phyloP scores from a whole-genome alignment of 37 sponge, comb jelly and placozoan genomes.

The Halisarca cf. caerulea region DNA sequence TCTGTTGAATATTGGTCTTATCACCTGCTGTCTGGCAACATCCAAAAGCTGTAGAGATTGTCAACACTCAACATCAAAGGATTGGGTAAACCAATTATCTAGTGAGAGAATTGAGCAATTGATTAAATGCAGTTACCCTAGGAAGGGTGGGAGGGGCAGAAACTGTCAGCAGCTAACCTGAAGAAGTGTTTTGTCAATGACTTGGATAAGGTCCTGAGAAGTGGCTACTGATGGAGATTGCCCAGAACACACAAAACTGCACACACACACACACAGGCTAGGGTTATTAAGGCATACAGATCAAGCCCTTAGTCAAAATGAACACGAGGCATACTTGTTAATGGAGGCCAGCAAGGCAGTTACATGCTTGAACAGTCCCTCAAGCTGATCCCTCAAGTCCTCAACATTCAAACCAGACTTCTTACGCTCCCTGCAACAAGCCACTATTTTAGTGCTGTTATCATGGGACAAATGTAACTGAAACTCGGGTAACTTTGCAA shows the following conservation, averaged over 20 bases:
- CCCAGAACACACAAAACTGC: background rate
- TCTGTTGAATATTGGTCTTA: background rate
- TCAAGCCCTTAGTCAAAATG: background rate
- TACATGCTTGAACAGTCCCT: background rate
- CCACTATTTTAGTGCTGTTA: background rate
- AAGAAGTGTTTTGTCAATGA: background rate
- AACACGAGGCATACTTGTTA: background rate
- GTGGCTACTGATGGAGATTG: background rate
- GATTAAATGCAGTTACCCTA: too few relatives aligned
- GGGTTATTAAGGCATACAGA: background rate
- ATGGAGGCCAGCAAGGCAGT: background rate
- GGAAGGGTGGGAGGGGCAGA: background rate
- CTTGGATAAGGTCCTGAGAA: background rate
- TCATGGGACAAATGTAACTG: too few relatives aligned
- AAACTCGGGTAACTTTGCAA: too few relatives aligned
- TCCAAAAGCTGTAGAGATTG: background rate
- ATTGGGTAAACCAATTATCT: background rate
- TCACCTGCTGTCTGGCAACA: background rate
- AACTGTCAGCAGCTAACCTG: background rate
- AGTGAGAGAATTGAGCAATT: background rate
- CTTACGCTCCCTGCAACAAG: background rate
- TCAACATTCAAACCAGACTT: background rate
- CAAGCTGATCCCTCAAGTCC: slow-evolving; percentile 4
- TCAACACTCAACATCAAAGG: background rate
- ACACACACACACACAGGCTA: background rate